Evolutionary conservation across 2,113 vertebrate species (phyloP), one percentile per base, ranked within the genome.

Genomic region (Holacanthus passer): DNA sequence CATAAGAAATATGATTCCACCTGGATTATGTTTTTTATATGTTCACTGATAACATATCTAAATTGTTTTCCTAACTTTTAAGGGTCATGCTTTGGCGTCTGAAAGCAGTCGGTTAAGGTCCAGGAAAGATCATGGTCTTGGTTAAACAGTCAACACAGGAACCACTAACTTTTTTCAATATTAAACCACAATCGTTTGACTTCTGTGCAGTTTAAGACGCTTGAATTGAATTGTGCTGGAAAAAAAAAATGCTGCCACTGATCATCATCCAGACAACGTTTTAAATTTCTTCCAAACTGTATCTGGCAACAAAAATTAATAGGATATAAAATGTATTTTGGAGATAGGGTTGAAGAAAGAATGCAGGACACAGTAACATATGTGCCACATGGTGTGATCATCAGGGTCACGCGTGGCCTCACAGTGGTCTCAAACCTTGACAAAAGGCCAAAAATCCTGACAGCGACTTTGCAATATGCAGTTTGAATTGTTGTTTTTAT

Each of bases 401-500:
- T 45, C 20, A 50, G 3, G 22, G 43, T 59, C 32, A 20, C 19
- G 5, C 6, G 12, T 9, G n/a, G 43, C 5, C 27, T 60, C 19
- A n/a, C 37, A 39, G 55, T 14, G 22, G 22, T 17, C 65, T 77
- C 19, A 43, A 53, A 43, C 16, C n/a, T 22, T 24, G 7, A 50
- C 13, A 45, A 55, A 74, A 50, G 27, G 20, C 20, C 13, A 4
- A 22, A 52, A 29, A 45, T 39, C 35, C 19, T 5, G 0, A 37
- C n/a, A 16, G 35, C 56, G 12, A 4, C 1, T 19, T 14, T 48
- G n/a, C 35, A 63, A 22, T 43, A 14, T 31, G 45, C 63, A 45
- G 41, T 65, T 64, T 37, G 17, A 80, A 62, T 58, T 71, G 52
- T 29, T 62, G 17, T 47, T 81, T 84, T 58, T 56, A 55, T 69